A percentile compares a stretch with the other conserved stretches of the same genome.
Evolutionary conservation across 2,888 invertebrate species (phyloP).

Genomic region (Sinotaia quadrata): DNA sequence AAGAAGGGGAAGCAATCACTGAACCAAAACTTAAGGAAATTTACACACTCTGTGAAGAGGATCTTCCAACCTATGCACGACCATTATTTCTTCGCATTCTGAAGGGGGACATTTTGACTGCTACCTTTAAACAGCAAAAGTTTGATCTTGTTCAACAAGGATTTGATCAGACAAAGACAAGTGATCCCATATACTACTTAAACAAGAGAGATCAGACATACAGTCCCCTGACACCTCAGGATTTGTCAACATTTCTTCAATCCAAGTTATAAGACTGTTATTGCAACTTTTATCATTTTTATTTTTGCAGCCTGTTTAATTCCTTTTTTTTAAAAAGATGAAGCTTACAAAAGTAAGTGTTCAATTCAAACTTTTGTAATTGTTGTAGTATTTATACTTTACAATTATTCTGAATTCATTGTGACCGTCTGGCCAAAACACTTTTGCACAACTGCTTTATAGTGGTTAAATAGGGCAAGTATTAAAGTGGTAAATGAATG

Average conservation of each 20-base stretch:
- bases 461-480: too few species aligned
- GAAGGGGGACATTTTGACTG: slow-evolving; percentile 43
- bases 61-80: slow-evolving; percentile 52
- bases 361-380: too few species aligned
- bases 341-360: too few species aligned
- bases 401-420: too few species aligned
- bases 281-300: too few species aligned
- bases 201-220: slow-evolving; percentile 40
- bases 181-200: slow-evolving; percentile 44
- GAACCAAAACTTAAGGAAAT: slow-evolving; percentile 26
- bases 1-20: slow-evolving; percentile 28
- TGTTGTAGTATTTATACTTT: too few species aligned
- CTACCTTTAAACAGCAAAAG: slow-evolving; percentile 57
- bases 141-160: slow-evolving; percentile 49
- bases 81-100: slow-evolving; percentile 54
- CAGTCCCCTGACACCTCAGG: slow-evolving; percentile 27
- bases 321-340: too few species aligned
- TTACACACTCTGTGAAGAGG: slow-evolving; percentile 38
- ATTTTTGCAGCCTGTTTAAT: too few species aligned
- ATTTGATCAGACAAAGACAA: slow-evolving; percentile 41
- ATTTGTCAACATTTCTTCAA: slow-evolving; percentile 29
- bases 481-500: too few species aligned
- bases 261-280: too few species aligned
- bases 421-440: too few species aligned
- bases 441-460: too few species aligned